A percentile compares a stretch with the other conserved stretches of the same genome.
These are phyloP conservation scores for Amiota mariae DNA, from an alignment of 2,888 invertebrate species.

Conservation along the genomic window DNA sequence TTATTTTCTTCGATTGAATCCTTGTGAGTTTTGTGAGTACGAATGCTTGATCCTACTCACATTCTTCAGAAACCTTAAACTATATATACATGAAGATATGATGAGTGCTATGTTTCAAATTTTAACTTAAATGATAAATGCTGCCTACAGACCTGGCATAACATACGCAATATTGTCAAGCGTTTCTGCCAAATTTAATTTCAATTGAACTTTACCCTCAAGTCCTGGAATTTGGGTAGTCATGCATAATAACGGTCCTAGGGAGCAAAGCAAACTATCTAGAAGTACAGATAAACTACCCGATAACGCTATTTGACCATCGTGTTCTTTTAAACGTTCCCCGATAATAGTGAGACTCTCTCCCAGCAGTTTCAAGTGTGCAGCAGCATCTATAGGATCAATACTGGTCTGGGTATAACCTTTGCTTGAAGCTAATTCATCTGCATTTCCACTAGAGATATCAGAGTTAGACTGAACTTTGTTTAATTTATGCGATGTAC, in stretches of 20 bases:
- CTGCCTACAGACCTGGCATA: conserved; percentile 84
- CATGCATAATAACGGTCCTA: conserved; percentile 90
- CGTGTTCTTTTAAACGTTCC: conserved; percentile 92
- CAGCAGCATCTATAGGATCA: conserved; percentile 91
- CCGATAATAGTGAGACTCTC: conserved; percentile 96
- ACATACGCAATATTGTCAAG: conserved; percentile 96
- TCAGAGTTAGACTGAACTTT: no score
- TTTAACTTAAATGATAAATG: neutral
- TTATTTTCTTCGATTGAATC: no score
- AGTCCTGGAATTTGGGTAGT: conserved; percentile 87
- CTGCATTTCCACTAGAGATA: conserved; percentile 9
- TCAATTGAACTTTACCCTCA: conserved; percentile 78
- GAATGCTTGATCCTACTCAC: no score
- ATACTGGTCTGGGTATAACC: conserved; percentile 77
- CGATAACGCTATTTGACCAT: conserved; percentile 96
- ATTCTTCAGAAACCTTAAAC: no score
- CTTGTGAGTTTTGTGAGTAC: no score
- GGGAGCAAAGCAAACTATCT: conserved; percentile 92
- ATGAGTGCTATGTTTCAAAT: neutral
- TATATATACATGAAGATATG: no score
- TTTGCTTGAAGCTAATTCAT: conserved; percentile 47
- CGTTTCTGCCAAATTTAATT: conserved; percentile 78
- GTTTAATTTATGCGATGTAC: no score
- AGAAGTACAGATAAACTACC: conserved; percentile 94
- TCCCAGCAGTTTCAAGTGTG: conserved; percentile 91